These are phyloP conservation scores for Leucophenga varia DNA, from an alignment of 1,140 invertebrate species.

Conservation along the genomic window DNA sequence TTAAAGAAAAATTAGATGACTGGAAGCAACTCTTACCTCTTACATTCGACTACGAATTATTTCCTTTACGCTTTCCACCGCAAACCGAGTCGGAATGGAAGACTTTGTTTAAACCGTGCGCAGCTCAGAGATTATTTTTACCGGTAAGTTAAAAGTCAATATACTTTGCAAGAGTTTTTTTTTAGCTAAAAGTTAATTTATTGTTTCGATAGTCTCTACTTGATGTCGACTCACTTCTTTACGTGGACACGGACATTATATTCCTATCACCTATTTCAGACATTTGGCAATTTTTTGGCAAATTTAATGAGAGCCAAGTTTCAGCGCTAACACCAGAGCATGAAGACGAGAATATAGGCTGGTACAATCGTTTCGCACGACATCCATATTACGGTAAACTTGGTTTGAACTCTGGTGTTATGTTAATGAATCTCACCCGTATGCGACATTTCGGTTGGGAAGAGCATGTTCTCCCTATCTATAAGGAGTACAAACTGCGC, in stretches of 20 bases:
- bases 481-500: constrained; percentile 80
- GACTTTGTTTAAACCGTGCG: constrained; percentile 87
- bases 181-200: no score
- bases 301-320: constrained; percentile 85
- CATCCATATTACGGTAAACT: constrained; percentile 91
- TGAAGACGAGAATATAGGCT: constrained; percentile 87
- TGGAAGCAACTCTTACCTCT: constrained; percentile 69
- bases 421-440: constrained; percentile 94
- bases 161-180: no score
- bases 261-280: constrained; percentile 81
- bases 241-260: constrained; percentile 90
- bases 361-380: constrained; percentile 94
- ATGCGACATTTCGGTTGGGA: constrained; percentile 86
- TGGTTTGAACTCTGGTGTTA: constrained; percentile 94
- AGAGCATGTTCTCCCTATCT: constrained; percentile 78
- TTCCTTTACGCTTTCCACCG: constrained; percentile 74
- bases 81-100: constrained; percentile 72
- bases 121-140: constrained; percentile 84
- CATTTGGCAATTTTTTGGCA: constrained; percentile 79
- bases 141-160: constrained; percentile 66
- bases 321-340: constrained; percentile 86
- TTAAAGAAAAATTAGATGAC: constrained; percentile 68
- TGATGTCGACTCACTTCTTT: constrained; percentile 80
- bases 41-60: constrained; percentile 70
- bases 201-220: no score